Base-by-base conservation (phyloP, 2,888 invertebrate genomes). In the Hirtodrosophila trivittata region DNA sequence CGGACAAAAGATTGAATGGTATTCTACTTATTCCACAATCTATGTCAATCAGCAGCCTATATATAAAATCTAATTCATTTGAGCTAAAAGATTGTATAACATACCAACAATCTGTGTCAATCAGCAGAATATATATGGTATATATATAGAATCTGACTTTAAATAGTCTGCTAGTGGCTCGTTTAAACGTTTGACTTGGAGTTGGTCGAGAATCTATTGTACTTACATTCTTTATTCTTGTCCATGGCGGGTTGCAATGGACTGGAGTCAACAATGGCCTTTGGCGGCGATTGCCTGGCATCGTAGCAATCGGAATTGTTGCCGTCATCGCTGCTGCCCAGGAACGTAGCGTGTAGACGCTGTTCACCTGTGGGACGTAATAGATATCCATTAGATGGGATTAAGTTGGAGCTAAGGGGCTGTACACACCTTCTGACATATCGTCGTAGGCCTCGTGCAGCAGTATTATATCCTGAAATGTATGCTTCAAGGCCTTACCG, bases 221-320 rank as follows among this genome's bases (percentile, higher is more conserved):
- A 35, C 97, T 96, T 91, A 98, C 98, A 97, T 94, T 98, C 97
- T 93, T 98, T 98, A 92, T 98, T 98, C 91, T 97, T 97, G 91
- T 97, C 97, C 95, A 98, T 96, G 89, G 96, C 94, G 86, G 96
- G 95, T 89, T 97, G 96, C 87, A 98, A 93, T 43, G 98, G 98
- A 88, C 97, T 96, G 89, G 97, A 97, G 92, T 98, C 98, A 88
- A 98, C 97, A 91, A 96, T 94, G 89, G 96, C 96, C 92, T 97
- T 96, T 80, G 97, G 97, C 87, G 97, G 96, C 81, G 96, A 96
- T 89, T 90, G 90, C 78, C 91, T 87, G 64, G 89, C 86, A 82
- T 91, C 90, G 73, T 89, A 90, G 77, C 85, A 88, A 82, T 90
- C 89, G 68, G 89, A 88, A 82, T 88, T 90, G 78, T 87, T 87